Evolutionary conservation across 1,140 invertebrate species (phyloP), one percentile per base, ranked within the genome.

Genomic region (Brachionus koreanus): DNA sequence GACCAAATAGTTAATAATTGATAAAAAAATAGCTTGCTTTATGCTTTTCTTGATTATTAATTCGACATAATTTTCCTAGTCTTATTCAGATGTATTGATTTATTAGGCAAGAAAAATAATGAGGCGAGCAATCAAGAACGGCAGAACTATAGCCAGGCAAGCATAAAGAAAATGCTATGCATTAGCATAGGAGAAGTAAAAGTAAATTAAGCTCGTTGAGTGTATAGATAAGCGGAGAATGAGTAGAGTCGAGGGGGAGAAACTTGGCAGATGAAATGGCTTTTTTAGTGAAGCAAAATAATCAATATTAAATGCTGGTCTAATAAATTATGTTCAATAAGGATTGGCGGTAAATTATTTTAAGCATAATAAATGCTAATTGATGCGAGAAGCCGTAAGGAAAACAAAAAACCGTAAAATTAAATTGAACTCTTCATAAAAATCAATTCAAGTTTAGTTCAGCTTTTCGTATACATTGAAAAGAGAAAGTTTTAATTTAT

Each of bases 361-460:
- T 23, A 57, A 52, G 49, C 49, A 57, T 57, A 57, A 57, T 57
- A 57, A 19, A 57, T 57, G 49, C 49, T 57, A 57, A 57, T 57
- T 19, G 19, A 57, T 57, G n/a, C 49, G 0, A 16, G 1, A 57
- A 57, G 16, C 9, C 19, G 49, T 57, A 12, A 52, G 49, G n/a
- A 52, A 52, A 52, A 57, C 16, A 57, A 57, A 39, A 69, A 69
- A 39, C 37, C 16, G 16, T 37, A 37, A 69, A 37, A 39, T 42
- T 23, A 35, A 42, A 69, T 69, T 69, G 35, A 69, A 69, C 65
- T 69, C 65, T 69, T 23, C 35, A 2, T 9, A 69, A 69, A 69
- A 69, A 69, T 69, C 65, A 69, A 69, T 69, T 42, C 65, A 69
- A 69, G 65, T 69, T 69, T 69, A 39, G 33, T 69, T 37, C 37